Evolutionary conservation across 2,888 invertebrate genomes (phyloP), one percentile per base, ranked within the genome.

Genomic region (Artemia sinica): DNA sequence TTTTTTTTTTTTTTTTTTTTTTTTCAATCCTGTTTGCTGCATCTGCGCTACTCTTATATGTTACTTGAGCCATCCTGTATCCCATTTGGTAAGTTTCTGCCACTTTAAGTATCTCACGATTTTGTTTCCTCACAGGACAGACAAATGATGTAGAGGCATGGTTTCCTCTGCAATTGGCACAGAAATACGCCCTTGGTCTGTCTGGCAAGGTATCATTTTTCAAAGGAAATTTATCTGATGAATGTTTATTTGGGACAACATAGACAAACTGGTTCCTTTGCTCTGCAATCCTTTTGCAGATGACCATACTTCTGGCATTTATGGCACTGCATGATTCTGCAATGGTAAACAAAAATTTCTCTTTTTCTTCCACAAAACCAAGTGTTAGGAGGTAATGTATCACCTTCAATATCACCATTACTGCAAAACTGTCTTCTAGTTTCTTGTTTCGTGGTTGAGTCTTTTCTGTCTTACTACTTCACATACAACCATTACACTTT

Each of bases 321-420:
- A 52, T 52, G 52, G 52, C 52, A 52, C n/a, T 52, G 52, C n/a
- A 52, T 12, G 52, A 52, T 52, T 52, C 52, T 52, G 13, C 52
- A 13, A n/a, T 52, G 12, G 52, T 52, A 52, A 52, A n/a, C 12
- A n/a, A 13, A 52, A 52, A 52, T n/a, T 52, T 52, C 52, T n/a
- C 52, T 52, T n/a, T 52, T 52, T 2, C 52, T 52, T 52, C 52
- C 52, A 52, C 52, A 52, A 52, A 52, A 52, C 52, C 52, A 52
- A 13, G 2, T n/a, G n/a, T n/a, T 52, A 13, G 52, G 52, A n/a
- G 52, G 52, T 12, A 52, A n/a, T 13, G 13, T 13, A n/a, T 52
- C n/a, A n/a, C 52, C n/a, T 52, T 52, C 52, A 52, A 52, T 13
- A 52, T 13, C 52, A 52, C 52, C 52, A 52, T 52, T 13, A 52